phyloP scores from a whole-genome alignment of 2,888 invertebrate species.

The Brachyptera putata region DNA sequence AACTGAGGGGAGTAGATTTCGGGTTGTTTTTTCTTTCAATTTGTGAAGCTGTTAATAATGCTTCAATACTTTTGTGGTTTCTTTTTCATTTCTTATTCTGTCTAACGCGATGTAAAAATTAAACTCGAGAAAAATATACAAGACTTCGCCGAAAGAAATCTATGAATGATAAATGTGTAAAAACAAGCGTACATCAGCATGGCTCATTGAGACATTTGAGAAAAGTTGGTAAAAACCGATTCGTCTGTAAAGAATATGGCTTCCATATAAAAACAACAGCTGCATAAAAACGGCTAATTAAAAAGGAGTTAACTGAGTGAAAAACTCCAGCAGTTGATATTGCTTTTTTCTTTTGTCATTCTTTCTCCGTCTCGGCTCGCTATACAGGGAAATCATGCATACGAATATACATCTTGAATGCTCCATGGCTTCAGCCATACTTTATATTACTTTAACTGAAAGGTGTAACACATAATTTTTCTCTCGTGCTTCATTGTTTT shows the following conservation, averaged over 20 bases:
- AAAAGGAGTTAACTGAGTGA: slow-evolving; percentile 25
- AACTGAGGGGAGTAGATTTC: too few relatives aligned
- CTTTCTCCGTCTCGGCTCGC: slow-evolving; percentile 5
- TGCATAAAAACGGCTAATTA: slow-evolving; percentile 24
- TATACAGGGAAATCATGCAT: background rate
- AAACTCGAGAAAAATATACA: slow-evolving; percentile 11
- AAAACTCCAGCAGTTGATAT: slow-evolving; percentile 13
- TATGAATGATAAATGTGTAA: slow-evolving; percentile 3
- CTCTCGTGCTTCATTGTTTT: slow-evolving; percentile 30
- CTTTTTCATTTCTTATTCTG: background rate
- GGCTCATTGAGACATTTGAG: background rate
- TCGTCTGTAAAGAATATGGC: slow-evolving; percentile 16
- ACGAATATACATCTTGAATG: slow-evolving; percentile 5
- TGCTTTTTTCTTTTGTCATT: slow-evolving; percentile 22
- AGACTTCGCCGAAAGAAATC: background rate
- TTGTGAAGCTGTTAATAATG: background rate
- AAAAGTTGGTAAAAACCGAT: slow-evolving; percentile 1
- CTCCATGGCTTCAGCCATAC: background rate
- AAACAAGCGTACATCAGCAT: background rate
- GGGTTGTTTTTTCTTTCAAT: background rate
- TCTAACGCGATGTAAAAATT: slow-evolving; percentile 13
- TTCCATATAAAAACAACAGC: slow-evolving; percentile 21
- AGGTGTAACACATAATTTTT: slow-evolving; percentile 23
- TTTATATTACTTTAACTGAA: slow-evolving; percentile 16
- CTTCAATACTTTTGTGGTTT: slow-evolving; percentile 10